Evolutionary conservation across 1,140 invertebrate genomes (phyloP).

Genomic region (Drosophila lacteicornis): DNA sequence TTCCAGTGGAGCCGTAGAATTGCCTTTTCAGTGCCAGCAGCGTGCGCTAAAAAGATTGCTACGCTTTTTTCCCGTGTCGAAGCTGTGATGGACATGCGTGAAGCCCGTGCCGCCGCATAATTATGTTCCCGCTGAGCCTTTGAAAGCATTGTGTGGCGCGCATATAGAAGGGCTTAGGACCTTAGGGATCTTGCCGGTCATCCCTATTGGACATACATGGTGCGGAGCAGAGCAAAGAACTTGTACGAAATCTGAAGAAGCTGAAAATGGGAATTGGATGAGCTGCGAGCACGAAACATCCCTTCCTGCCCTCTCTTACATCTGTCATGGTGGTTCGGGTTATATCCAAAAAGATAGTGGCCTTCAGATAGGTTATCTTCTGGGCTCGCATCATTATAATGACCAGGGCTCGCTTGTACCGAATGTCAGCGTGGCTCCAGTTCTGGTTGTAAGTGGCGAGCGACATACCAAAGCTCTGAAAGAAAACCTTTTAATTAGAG

Average conservation of each 20-base stretch:
- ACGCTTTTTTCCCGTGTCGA: slow-evolving; percentile 25
- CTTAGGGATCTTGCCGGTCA: slow-evolving; percentile 22
- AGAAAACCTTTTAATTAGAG: neutral
- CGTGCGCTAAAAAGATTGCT: slow-evolving; percentile 31
- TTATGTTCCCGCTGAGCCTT: slow-evolving; percentile 62
- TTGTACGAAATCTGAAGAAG: slow-evolving; percentile 27
- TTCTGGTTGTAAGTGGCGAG: slow-evolving; percentile 64
- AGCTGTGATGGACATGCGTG: slow-evolving; percentile 43
- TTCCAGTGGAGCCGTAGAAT: slow-evolving; percentile 28
- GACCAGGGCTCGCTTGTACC: slow-evolving; percentile 55
- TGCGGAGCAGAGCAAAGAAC: slow-evolving; percentile 35
- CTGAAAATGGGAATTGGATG: neutral
- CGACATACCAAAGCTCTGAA: slow-evolving; percentile 60
- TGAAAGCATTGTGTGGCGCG: slow-evolving; percentile 58
- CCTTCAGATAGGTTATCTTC: slow-evolving; percentile 57
- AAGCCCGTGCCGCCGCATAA: slow-evolving; percentile 68
- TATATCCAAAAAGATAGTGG: slow-evolving; percentile 51
- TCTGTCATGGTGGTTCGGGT: slow-evolving; percentile 24
- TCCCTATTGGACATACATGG: slow-evolving; percentile 29
- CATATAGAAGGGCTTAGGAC: slow-evolving; percentile 20
- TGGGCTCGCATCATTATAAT: slow-evolving; percentile 67
- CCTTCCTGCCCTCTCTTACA: neutral
- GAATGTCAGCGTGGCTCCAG: slow-evolving; percentile 58
- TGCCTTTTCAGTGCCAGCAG: slow-evolving; percentile 52
- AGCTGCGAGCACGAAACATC: neutral